Evolutionary conservation across 2,888 invertebrate genomes (phyloP).

Genomic region (Erynnis tages): DNA sequence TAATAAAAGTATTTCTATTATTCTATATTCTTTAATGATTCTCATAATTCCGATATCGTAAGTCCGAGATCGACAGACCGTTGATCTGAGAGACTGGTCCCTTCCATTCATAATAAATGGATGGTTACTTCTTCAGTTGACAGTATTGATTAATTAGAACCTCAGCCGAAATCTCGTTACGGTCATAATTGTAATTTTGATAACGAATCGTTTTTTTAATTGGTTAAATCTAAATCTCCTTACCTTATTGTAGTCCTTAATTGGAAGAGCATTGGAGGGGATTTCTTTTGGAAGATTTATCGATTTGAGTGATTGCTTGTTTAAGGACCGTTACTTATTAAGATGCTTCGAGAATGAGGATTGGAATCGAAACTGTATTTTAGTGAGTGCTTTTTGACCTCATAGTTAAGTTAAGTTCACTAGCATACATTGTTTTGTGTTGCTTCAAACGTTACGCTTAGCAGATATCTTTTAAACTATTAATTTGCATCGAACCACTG

Average conservation of each 20-base stretch:
- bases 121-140: conserved; percentile 35
- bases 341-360: too few species aligned
- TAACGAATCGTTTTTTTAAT: conserved; percentile 27
- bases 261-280: neutral
- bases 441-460: too few species aligned
- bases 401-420: too few species aligned
- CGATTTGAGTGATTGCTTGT: neutral
- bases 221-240: conserved; percentile 17
- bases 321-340: neutral
- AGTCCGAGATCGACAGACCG: too few species aligned
- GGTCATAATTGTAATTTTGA: conserved; percentile 25
- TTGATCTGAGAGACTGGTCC: too few species aligned
- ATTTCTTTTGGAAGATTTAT: neutral
- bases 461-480: too few species aligned
- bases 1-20: too few species aligned
- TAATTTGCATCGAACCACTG: too few species aligned
- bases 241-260: conserved; percentile 1
- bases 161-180: conserved; percentile 21
- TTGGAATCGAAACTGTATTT: too few species aligned
- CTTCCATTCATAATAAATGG: conserved; percentile 35
- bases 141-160: conserved; percentile 37
- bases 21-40: neutral
- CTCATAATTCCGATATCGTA: neutral
- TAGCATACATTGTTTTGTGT: too few species aligned
- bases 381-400: too few species aligned